These are phyloP conservation scores for Drosophila ustulata DNA, from an alignment of 2,888 invertebrate species.

Conservation along the genomic window DNA sequence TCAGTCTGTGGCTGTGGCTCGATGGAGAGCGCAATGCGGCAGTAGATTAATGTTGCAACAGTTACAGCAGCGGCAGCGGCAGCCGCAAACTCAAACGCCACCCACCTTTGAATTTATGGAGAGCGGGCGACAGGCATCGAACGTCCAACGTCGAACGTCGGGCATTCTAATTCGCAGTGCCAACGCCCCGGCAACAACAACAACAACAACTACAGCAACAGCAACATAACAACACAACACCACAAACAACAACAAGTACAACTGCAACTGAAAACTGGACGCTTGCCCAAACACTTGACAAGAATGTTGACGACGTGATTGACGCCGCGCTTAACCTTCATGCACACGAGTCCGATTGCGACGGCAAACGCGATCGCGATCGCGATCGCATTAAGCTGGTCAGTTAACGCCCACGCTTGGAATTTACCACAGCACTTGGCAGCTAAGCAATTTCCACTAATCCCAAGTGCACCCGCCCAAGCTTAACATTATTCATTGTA, in stretches of 20 bases:
- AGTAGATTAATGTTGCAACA: conserved; percentile 55
- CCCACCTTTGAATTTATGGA: conserved; percentile 19
- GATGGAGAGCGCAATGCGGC: conserved; percentile 48
- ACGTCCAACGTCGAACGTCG: conserved; percentile 25
- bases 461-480: conserved; percentile 63
- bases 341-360: conserved; percentile 3
- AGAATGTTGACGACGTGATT: conserved; percentile 59
- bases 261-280: conserved; percentile 43
- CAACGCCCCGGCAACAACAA: conserved; percentile 40
- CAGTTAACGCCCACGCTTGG: conserved; percentile 73
- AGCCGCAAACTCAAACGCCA: conserved; percentile 9
- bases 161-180: conserved; percentile 42
- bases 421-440: conserved; percentile 51
- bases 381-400: conserved; percentile 33
- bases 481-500: conserved; percentile 48
- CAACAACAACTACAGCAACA: conserved; percentile 1
- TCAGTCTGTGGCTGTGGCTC: conserved; percentile 24
- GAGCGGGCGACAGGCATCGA: conserved; percentile 15
- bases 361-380: conserved; percentile 19
- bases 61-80: conserved; percentile 4
- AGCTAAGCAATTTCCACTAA: conserved; percentile 53
- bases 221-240: not conserved
- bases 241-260: conserved; percentile 5
- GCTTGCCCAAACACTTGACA: conserved; percentile 67
- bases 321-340: conserved; percentile 61